Base-by-base conservation (phyloP, 1,140 invertebrate genomes). In the Drosophila arawakana region DNA sequence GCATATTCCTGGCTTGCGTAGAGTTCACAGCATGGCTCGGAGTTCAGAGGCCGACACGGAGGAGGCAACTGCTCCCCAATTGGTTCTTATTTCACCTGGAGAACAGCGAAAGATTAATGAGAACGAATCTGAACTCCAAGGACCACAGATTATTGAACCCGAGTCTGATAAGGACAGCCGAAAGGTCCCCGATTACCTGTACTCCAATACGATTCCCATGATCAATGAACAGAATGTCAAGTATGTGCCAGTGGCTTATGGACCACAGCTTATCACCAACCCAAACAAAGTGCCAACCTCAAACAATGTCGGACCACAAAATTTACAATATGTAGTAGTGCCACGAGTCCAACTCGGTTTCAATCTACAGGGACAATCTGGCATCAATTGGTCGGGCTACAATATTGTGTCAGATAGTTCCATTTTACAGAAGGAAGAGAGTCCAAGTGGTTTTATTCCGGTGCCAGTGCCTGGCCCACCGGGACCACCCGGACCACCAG, bases 141-240 rank as follows among this genome's bases (percentile, higher is more conserved):
- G 81, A 46, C 85, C 84, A 0, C 84, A 89, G 34, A 90, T 89
- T 21, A 15, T 71, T 0, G 84, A 90, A 35, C 3, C 34, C 2
- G 72, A 89, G 0, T 0, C 60, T 0, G 78, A 86, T 4, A 91
- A 91, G 35, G 90, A 91, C 15, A 68, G 78, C 5, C 80, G 90
- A 41, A 91, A 90, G 37, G 79, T 91, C 7, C 90, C 90, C 15
- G 90, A 91, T 7, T 91, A 91, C 66, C 63, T 91, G 1, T 91
- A 91, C 49, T 71, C 90, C 3, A 91, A 84, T 68, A 18, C 90
- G 13, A 91, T 91, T 41, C 90, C 90, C 61, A 77, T 91, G 76
- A 65, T 84, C 7, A 83, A 80, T 13, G 90, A 91, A 44, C 76
- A 86, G 55, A 83, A 80, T 49, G 21, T 91, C 13, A 90, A 91